Percentiles rank a stretch among this genome's conserved stretches.
Conservation (phyloP, 2,797 vertebrate genomes). For the Nannoperca obscura region DNA sequence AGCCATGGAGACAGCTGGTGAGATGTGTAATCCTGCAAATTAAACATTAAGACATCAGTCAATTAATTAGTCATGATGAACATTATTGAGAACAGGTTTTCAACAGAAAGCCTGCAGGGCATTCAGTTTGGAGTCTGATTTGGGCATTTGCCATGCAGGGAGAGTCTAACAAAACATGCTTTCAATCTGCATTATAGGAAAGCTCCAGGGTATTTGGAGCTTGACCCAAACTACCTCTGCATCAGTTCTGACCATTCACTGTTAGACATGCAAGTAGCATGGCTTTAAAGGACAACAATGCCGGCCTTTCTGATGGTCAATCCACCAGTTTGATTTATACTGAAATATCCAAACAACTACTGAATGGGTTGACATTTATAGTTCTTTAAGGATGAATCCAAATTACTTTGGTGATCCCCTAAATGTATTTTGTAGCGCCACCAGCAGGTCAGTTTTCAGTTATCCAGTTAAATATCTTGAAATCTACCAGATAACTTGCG, state of each 20-base stretch:
- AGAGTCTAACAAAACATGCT: not conserved
- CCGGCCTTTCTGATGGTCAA: too few species aligned
- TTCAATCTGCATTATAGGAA: not conserved
- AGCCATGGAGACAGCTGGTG: conserved; percentile 59
- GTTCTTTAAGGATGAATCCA: not conserved
- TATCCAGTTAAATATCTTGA: not conserved
- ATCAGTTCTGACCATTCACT: not conserved
- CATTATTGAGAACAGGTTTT: not conserved
- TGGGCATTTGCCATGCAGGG: not conserved
- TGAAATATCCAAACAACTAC: conserved; percentile 4
- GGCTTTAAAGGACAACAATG: not conserved
- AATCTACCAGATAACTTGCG: not conserved
- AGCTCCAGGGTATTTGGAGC: not conserved
- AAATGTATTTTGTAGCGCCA: not conserved
- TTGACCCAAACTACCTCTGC: not conserved
- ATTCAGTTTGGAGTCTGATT: not conserved
- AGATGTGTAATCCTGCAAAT: conserved; percentile 24
- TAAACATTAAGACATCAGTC: not conserved
- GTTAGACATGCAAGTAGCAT: not conserved
- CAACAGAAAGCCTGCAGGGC: not conserved
- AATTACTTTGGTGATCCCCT: not conserved
- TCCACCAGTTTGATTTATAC: not conserved
- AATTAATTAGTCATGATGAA: not conserved
- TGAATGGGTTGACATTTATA: not conserved
- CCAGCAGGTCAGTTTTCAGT: not conserved